A percentile compares a stretch with the other conserved stretches of the same genome.
Evolutionary conservation across 2,113 vertebrate genomes (phyloP).

Genomic region (Pterocles burchelli): DNA sequence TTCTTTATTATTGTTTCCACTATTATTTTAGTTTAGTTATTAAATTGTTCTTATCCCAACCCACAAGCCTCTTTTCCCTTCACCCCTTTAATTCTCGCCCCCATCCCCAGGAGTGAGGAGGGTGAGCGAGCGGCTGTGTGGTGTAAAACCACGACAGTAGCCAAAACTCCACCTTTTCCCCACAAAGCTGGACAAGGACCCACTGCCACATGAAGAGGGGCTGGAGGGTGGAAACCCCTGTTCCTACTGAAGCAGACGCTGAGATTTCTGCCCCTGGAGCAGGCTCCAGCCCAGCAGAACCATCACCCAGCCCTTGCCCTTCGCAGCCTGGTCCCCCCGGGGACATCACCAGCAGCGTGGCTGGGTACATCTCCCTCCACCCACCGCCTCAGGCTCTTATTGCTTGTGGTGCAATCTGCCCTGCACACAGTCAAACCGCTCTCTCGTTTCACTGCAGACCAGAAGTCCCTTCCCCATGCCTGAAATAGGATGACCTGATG

Average conservation of each 20-base stretch:
- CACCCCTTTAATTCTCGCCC: no score
- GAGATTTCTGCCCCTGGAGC: neutral
- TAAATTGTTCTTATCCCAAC: no score
- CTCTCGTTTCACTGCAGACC: neutral
- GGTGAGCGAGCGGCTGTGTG: no score
- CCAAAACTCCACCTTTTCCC: neutral
- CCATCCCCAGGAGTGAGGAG: no score
- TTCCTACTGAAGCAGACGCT: neutral
- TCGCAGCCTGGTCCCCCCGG: neutral
- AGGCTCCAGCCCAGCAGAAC: neutral
- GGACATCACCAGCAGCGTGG: neutral
- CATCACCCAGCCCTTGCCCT: neutral
- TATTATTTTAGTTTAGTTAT: no score
- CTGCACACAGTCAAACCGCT: fast-evolving
- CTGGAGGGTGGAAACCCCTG: neutral
- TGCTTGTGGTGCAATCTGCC: neutral
- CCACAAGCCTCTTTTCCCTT: no score
- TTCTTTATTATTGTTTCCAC: no score
- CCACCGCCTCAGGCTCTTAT: neutral
- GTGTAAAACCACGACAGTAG: neutral
- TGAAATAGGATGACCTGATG: neutral
- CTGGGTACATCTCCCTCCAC: neutral
- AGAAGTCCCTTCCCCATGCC: neutral
- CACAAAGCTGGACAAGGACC: neutral
- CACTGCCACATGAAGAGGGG: neutral